Base-by-base conservation (phyloP, 2,113 vertebrate species). In the Leptodactylus fuscus region DNA sequence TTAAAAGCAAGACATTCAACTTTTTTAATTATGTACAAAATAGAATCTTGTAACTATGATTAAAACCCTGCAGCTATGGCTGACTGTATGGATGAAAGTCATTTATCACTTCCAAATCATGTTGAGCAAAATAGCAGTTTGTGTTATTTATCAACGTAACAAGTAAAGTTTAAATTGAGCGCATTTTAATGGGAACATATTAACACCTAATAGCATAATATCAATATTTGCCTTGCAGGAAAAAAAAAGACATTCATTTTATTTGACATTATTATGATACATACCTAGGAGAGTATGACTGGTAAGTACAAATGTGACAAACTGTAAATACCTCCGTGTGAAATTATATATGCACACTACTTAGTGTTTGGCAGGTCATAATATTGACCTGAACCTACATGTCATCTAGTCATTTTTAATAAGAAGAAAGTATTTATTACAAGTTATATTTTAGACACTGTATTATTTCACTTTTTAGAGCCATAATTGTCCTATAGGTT, bases 21-120 rank as follows among this genome's bases (percentile, higher is more conserved):
- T 73, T 86, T 86, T 78, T 81, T 81, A 81, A 81, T 85, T 80
- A 81, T 86, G 48, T 81, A 48, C 67, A 81, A 71, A 81, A 46
- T 81, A 86, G 73, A 34, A 86, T 86, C 62, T 71, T 86, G 84
- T 86, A 81, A 80, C 76, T 58, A 78, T 85, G 83, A 85, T 85
- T 86, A 86, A 81, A 81, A 81, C 76, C 84, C 77, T 86, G 77
- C 34, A 81, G 83, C 83, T 69, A 86, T 86, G n/a, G 67, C 83
- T 79, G 75, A 55, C 41, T 79, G 62, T 80, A 86, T 60, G 44
- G 65, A 80, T 86, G 67, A 55, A 86, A 86, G 84, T 86, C 65
- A 81, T 86, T 86, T 86, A 86, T 86, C 51, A 86, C 62, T 73
- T 60, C 29, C 65, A 86, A 86, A 73, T 86, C 77, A 62, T 81